Percentiles rank a stretch among this genome's conserved stretches.
phyloP scores from a whole-genome alignment of 1,140 invertebrate genomes.

The Octopus sinensis region DNA sequence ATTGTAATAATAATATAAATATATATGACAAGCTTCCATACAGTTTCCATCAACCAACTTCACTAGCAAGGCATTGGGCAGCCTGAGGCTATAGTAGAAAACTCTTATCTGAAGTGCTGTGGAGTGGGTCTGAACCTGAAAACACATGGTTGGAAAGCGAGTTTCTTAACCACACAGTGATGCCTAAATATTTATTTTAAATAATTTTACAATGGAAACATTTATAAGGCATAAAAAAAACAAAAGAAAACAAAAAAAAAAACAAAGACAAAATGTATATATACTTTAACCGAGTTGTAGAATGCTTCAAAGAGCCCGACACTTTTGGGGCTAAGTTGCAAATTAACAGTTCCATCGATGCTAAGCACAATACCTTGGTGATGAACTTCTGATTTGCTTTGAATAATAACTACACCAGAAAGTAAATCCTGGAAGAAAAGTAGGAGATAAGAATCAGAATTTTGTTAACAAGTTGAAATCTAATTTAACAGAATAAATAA shows the following conservation, averaged over 20 bases:
- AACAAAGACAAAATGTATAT: neutral
- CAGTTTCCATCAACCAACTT: no score
- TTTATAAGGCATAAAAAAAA: neutral
- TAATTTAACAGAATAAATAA: no score
- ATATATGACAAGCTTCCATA: no score
- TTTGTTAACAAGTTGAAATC: neutral
- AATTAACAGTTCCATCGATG: constrained; percentile 84
- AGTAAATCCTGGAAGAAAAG: constrained; percentile 69
- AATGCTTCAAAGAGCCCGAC: constrained; percentile 93
- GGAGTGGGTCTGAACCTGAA: no score
- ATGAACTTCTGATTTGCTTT: constrained; percentile 76
- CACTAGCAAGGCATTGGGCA: no score
- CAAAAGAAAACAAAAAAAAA: neutral
- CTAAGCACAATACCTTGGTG: constrained; percentile 86
- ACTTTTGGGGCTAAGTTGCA: constrained; percentile 90
- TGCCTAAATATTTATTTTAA: no score
- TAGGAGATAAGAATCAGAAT: no score
- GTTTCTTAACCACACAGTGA: no score
- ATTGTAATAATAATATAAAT: no score
- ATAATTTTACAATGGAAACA: neutral
- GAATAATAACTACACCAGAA: constrained; percentile 75
- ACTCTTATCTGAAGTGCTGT: no score
- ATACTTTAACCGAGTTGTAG: constrained; percentile 77
- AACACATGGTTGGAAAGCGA: no score
- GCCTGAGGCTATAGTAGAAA: no score